Evolutionary conservation across 2,797 vertebrate genomes (phyloP), one percentile per base, ranked within the genome.

Genomic region (Microctenopoma steveboyesi): DNA sequence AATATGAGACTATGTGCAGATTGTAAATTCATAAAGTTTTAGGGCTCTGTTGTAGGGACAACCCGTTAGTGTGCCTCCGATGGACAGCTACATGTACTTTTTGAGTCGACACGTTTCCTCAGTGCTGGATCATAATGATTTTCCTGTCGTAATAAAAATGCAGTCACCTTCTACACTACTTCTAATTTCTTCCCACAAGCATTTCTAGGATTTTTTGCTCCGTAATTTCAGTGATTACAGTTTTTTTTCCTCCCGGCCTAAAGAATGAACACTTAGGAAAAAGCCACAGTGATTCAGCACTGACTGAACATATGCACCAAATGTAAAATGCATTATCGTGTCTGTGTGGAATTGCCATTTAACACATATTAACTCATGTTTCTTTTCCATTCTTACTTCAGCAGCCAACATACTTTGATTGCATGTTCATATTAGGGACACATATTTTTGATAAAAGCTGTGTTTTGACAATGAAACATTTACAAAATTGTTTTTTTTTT

Each of bases 321-420:
- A 71, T 62, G 65, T 69, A 52, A 71, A 72, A 77, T 51, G 58
- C 61, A 94, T 80, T 45, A 76, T 64, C 27, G 37, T 64, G n/a
- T n/a, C 92, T 91, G 90, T 90, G 92, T 94, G n/a, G 39, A 73
- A 30, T 28, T n/a, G 6, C 49, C 69, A 43, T 64, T 77, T 74
- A 69, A 85, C 87, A 92, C 92, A 90, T 91, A 89, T 94, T 91
- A 91, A 91, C 87, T 93, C 27, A 1, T 6, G 12, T 7, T 69
- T 90, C 22, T 22, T 92, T 95, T 69, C 40, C 3, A 43, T 58
- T 57, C 14, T 50, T 37, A 64, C 74, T 64, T 59, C 48, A 46
- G 60, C 40, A 51, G 69, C 45, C 16, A 39, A 11, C 46, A 27
- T 53, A 43, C 39, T 51, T 51, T 27, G 40, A 71, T 74, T 60